These are phyloP conservation scores for Cataglyphis hispanica DNA, from an alignment of 1,140 invertebrate genomes.

Conservation along the genomic window DNA sequence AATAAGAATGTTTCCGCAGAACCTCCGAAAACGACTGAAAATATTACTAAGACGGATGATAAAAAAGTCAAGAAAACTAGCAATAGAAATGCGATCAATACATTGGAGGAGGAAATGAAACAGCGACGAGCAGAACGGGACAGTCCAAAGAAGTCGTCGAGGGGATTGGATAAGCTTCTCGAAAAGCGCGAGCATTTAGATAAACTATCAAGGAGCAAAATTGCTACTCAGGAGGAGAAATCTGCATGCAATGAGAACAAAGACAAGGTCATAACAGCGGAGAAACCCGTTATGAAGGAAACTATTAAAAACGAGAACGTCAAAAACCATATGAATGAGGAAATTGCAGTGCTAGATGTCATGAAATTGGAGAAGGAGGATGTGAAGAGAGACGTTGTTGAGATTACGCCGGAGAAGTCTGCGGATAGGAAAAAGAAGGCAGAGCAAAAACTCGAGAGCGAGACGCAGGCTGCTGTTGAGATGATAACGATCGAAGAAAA, in stretches of 20 bases:
- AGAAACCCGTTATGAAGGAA: slow-evolving; percentile 50
- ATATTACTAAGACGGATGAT: slow-evolving; percentile 70
- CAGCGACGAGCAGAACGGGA: slow-evolving; percentile 87
- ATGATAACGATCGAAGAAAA: slow-evolving; percentile 13
- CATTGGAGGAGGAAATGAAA: slow-evolving; percentile 87
- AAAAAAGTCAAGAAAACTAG: slow-evolving; percentile 77
- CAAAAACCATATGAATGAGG: slow-evolving; percentile 72
- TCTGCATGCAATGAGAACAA: slow-evolving; percentile 54
- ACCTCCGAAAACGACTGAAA: slow-evolving; percentile 67
- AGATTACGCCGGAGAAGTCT: slow-evolving; percentile 23
- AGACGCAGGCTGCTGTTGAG: slow-evolving; percentile 15
- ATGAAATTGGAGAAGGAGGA: slow-evolving; percentile 67
- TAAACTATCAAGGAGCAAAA: slow-evolving; percentile 82
- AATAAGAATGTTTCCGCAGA: slow-evolving; percentile 82
- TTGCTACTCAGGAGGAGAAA: slow-evolving; percentile 66
- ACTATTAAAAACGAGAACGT: slow-evolving; percentile 71
- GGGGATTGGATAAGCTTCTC: slow-evolving; percentile 86
- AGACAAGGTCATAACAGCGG: slow-evolving; percentile 38
- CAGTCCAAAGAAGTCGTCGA: slow-evolving; percentile 84
- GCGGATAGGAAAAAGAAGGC: slow-evolving; percentile 60
- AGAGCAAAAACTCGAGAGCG: slow-evolving; percentile 61
- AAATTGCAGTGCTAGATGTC: slow-evolving; percentile 32
- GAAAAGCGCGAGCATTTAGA: slow-evolving; percentile 85
- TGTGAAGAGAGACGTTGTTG: slow-evolving; percentile 50
- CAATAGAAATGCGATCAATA: slow-evolving; percentile 79